Conservation (phyloP, 2,797 vertebrate species). For the Pseudotriccus pelzelni region DNA sequence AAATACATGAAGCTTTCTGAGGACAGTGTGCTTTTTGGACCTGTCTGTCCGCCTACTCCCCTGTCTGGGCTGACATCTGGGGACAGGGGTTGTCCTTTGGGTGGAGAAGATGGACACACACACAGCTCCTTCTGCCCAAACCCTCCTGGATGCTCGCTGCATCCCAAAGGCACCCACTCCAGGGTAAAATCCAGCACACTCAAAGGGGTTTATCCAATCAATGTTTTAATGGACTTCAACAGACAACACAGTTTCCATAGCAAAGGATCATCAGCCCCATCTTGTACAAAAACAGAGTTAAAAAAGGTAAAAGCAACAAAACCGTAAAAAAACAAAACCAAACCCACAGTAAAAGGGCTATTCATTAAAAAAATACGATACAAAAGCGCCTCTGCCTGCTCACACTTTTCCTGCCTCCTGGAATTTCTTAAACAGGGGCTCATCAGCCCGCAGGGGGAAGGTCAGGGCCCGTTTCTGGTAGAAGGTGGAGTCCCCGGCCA, state of each 20-base stretch:
- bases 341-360: neutral
- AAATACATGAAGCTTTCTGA: neutral
- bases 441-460: constrained; percentile 82
- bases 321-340: neutral
- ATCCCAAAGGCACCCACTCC: accelerated
- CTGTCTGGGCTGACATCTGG: neutral
- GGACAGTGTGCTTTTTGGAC: neutral
- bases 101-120: neutral
- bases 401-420: constrained; percentile 76
- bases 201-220: neutral
- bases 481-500: constrained; percentile 76
- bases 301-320: neutral
- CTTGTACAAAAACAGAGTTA: constrained; percentile 25
- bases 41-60: neutral
- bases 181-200: neutral
- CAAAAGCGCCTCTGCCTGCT: neutral
- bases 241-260: neutral
- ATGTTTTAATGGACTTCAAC: constrained; percentile 12
- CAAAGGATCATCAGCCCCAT: neutral
- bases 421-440: constrained; percentile 81
- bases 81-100: neutral
- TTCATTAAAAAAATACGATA: neutral
- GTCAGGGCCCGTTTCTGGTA: constrained; percentile 83
- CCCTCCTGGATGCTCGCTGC: neutral
- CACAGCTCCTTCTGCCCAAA: neutral